Percentiles rank a stretch among this genome's conserved stretches.
phyloP scores from a whole-genome alignment of 2,113 vertebrate species.

The Apteryx mantelli region DNA sequence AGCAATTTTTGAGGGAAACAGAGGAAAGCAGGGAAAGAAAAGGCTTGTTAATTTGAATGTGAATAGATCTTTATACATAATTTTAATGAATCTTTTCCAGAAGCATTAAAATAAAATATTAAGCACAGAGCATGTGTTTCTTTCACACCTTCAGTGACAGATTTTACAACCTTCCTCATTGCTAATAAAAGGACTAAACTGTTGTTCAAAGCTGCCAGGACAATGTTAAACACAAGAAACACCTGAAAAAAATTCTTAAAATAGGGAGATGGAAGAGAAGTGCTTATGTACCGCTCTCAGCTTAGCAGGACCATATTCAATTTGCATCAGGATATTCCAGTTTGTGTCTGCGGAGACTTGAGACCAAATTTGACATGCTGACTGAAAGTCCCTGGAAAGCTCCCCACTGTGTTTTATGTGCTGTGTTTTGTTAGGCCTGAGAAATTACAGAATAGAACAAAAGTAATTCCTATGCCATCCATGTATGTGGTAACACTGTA shows the following conservation, averaged over 20 bases:
- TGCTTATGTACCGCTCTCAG: background rate
- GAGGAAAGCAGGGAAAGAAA: background rate
- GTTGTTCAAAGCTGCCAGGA: background rate
- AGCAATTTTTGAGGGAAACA: background rate
- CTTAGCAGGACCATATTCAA: background rate
- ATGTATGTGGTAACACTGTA: accelerated
- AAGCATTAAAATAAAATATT: background rate
- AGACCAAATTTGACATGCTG: background rate
- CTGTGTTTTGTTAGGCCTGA: background rate
- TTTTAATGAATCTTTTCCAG: background rate
- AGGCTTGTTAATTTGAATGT: background rate
- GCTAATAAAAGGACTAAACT: background rate
- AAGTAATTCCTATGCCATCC: background rate
- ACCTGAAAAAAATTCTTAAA: background rate
- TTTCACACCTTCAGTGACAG: background rate
- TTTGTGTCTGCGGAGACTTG: background rate
- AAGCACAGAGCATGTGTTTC: background rate
- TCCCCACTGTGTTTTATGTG: background rate
- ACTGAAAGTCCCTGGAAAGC: background rate
- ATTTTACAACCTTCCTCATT: conserved; percentile 9
- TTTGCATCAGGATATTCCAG: background rate
- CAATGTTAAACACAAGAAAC: background rate
- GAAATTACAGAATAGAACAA: background rate
- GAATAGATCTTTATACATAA: background rate
- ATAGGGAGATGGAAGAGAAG: background rate